Evolutionary conservation across 2,888 invertebrate genomes (phyloP), one percentile per base, ranked within the genome.

Genomic region (Agriotes lineatus): DNA sequence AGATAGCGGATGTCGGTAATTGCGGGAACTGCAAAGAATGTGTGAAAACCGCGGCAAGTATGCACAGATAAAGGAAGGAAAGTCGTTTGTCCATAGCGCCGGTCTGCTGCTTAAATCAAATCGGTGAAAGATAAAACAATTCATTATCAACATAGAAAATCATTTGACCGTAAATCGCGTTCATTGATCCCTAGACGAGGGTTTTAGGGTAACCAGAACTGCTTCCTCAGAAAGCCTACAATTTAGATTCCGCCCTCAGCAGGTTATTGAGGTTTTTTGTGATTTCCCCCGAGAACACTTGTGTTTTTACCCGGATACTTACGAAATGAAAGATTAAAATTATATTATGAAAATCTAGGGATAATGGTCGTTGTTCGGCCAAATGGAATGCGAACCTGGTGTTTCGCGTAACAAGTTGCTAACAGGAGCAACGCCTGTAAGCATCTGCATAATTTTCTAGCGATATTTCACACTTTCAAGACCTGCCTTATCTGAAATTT

Each of bases 131-230:
- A 67, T 67, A 67, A 54, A 54, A 48, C 57, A 50, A 67, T 67
- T 62, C 61, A 39, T 67, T 67, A 67, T 67, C 54, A 72, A 75
- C 77, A 76, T 74, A 74, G 75, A 73, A 74, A 77, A 77, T 77
- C 75, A 77, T 75, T 77, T 77, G 76, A 73, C 67, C 72, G 74
- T 76, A 77, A 76, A 77, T 75, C 72, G 72, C 67, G 63, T 68
- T 74, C 73, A 74, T 73, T 73, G 72, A 73, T 74, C 74, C 74
- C 74, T 67, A 67, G 74, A 69, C 71, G 75, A 64, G 61, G 73
- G 72, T 73, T 71, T 71, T 65, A 67, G 66, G 67, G 71, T 67
- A 69, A 67, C 66, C 71, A 69, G 67, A 68, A 65, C 65, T 68
- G 64, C 59, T 67, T 69, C 61, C 70, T 71, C 69, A 67, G 70